These are phyloP conservation scores for Rhinella marina DNA, from an alignment of 2,797 vertebrate species.

Conservation along the genomic window DNA sequence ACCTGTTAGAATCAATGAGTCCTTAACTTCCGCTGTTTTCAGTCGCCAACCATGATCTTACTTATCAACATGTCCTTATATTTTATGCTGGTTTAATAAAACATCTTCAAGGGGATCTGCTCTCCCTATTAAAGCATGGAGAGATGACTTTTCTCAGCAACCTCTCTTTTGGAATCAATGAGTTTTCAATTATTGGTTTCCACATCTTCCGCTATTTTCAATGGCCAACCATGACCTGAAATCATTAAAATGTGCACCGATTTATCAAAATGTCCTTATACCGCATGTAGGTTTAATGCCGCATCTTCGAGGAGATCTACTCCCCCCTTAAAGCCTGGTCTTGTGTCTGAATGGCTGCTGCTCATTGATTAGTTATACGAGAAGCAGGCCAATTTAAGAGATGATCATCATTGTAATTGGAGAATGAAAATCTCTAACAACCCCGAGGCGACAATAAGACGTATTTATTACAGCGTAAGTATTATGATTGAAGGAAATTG, in stretches of 20 bases:
- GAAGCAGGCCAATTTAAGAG: constrained; percentile 2
- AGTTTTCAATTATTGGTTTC: not conserved
- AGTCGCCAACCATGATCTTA: too few relatives aligned
- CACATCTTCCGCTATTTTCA: not conserved
- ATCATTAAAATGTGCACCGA: not conserved
- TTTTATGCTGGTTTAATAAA: too few relatives aligned
- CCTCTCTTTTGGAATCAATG: too few relatives aligned
- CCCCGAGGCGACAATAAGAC: constrained; percentile 21
- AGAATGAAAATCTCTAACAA: constrained; percentile 10
- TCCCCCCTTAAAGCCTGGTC: not conserved
- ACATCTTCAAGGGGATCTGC: too few relatives aligned
- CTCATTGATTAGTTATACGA: not conserved
- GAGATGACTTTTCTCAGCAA: too few relatives aligned
- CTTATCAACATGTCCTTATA: too few relatives aligned
- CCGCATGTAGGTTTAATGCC: not conserved
- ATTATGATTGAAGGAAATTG: constrained; percentile 22
- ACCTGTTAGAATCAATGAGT: not conserved
- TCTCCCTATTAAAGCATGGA: too few relatives aligned
- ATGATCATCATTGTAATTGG: constrained; percentile 12
- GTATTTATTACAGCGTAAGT: constrained; percentile 3
- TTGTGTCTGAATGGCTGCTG: not conserved
- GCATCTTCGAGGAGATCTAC: not conserved
- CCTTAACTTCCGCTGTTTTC: not conserved
- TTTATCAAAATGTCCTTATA: not conserved
- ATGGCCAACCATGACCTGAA: not conserved